Evolutionary conservation across 2,888 invertebrate genomes (phyloP), one percentile per base, ranked within the genome.

Genomic region (Phorcus lineatus): DNA sequence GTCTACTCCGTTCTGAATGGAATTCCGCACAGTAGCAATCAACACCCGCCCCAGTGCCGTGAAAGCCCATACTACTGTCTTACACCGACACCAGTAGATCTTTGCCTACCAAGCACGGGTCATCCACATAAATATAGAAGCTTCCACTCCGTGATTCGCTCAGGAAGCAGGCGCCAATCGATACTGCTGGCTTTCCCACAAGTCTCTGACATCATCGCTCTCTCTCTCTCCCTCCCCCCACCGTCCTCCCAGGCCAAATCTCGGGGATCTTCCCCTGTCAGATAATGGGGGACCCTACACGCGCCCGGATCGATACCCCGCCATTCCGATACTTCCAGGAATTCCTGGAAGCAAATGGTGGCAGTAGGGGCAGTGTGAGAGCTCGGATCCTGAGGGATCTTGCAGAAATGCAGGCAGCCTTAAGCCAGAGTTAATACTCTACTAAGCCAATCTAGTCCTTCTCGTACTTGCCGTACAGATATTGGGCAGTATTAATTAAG

Each of bases 261-360:
- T 70, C 70, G 36, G 70, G 40, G 70, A 70, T 70, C 70, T 70
- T 36, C 40, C 40, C 70, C 70, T 36, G 31, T 22, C 31, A 36
- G 70, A 70, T 70, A 70, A 70, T 70, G 70, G 70, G 36, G 70
- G 31, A 40, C 36, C 9, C 28, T 31, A 57, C 70, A 31, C 31
- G 36, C 70, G 70, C 28, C 70, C 70, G 11, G 70, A 70, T 70
- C 70, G 36, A 70, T 70, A 70, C 19, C 40, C 70, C 70, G 40
- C 70, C 70, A 70, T 70, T 70, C 70, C 70, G 70, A 70, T 70
- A 70, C 70, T 70, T 70, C 40, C 31, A 11, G 70, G 70, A 40
- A 70, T 70, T 36, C 40, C 70, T 70, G 16, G 70, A 19, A 70
- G 70, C 70, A 70, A 70, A 36, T 70, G 70, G 70, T 70, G 70